Conservation (phyloP, 2,888 invertebrate genomes). For the Apotomis turbidana region DNA sequence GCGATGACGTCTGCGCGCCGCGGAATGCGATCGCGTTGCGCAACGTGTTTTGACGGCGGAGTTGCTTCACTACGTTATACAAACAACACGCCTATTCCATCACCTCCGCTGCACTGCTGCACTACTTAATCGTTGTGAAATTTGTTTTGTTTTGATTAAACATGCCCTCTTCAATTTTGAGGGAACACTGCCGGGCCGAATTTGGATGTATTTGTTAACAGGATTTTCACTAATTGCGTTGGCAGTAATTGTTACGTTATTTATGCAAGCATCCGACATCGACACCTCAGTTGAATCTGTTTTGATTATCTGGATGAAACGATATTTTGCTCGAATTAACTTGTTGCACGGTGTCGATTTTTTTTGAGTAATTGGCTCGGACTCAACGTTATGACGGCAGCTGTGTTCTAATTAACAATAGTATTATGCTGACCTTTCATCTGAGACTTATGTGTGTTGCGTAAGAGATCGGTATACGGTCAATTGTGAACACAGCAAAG, state of each 20-base stretch:
- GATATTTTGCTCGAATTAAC: not conserved
- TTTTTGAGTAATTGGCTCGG: constrained; percentile 15
- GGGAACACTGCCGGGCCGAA: not conserved
- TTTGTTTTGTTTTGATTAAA: constrained; percentile 22
- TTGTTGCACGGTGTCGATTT: not conserved
- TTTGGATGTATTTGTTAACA: not conserved
- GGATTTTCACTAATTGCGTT: constrained; percentile 1
- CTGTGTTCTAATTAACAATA: constrained; percentile 34
- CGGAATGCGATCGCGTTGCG: constrained; percentile 73
- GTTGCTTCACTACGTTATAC: constrained; percentile 42
- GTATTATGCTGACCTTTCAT: constrained; percentile 32
- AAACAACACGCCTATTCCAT: constrained; percentile 39
- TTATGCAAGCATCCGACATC: not conserved
- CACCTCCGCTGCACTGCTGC: constrained; percentile 35
- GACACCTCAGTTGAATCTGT: not conserved
- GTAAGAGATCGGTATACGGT: constrained; percentile 31
- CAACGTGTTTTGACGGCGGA: constrained; percentile 71
- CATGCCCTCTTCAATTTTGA: not conserved
- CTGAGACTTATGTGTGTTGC: constrained; percentile 27
- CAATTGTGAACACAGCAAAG: constrained; percentile 21
- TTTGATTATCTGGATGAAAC: not conserved
- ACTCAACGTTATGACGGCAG: constrained; percentile 7
- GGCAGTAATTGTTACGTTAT: not conserved
- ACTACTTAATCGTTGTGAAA: constrained; percentile 35
- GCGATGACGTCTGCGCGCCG: constrained; percentile 56